A percentile compares a stretch with the other conserved stretches of the same genome.
Conservation (phyloP, 37 sponge, comb jelly and placozoan species). For the Oopsacas minuta region DNA sequence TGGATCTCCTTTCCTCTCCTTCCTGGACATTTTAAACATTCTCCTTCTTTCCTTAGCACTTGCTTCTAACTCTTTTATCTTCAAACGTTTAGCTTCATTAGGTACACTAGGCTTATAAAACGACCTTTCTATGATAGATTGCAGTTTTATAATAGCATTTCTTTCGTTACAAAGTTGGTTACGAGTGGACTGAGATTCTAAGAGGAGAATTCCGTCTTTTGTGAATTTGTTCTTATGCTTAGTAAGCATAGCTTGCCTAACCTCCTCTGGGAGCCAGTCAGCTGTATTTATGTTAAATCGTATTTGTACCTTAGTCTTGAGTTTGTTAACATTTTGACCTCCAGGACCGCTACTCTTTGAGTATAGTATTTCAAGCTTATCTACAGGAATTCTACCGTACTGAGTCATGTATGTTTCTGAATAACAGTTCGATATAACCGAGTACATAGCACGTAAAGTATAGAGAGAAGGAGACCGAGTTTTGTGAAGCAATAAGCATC, state of each 20-base stretch:
- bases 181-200: background rate
- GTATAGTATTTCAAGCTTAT: slow-evolving; percentile 44
- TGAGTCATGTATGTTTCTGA: background rate
- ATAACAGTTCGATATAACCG: background rate
- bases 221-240: background rate
- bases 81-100: background rate
- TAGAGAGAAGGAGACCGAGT: background rate
- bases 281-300: slow-evolving; percentile 61
- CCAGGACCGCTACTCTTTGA: slow-evolving; percentile 77
- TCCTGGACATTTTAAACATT: background rate
- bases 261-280: slow-evolving; percentile 67
- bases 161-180: background rate
- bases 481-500: background rate
- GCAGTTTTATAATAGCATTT: background rate
- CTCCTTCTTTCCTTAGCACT: background rate
- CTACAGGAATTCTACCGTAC: slow-evolving; percentile 24
- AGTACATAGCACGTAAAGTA: background rate
- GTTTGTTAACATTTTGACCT: slow-evolving; percentile 94
- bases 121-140: background rate
- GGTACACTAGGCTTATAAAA: background rate
- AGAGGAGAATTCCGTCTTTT: background rate
- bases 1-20: background rate
- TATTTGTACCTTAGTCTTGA: slow-evolving; percentile 71
- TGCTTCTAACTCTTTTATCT: background rate
- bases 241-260: slow-evolving; percentile 28